Base-by-base conservation (phyloP, 2,888 invertebrate genomes). In the Sphecodes monilicornis region DNA sequence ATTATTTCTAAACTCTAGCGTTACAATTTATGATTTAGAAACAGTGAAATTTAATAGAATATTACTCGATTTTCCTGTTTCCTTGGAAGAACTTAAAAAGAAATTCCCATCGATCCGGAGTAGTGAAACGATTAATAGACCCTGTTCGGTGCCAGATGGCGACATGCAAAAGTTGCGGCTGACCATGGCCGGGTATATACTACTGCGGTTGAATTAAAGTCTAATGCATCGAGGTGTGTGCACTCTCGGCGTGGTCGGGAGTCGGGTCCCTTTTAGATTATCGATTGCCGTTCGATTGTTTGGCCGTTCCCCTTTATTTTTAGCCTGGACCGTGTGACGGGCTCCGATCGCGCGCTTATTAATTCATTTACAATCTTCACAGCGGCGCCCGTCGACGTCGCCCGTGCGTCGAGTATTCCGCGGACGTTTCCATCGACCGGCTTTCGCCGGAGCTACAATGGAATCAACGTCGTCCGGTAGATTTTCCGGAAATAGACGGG, bases 271-370 rank as follows among this genome's bases (percentile, higher is more conserved):
- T 82, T 86, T 85, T 81, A 88, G 80, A 66, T 69, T 92, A 93
- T 93, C 92, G 93, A 93, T 93, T 91, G 87, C 85, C 76, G 89
- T 93, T 93, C 91, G 92, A 93, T 93, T 91, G 89, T 92, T 92
- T 88, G 88, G 86, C 91, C 88, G 87, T 91, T 92, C 89, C 84
- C 84, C 89, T 90, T 91, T 93, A 93, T 93, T 93, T 93, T 93
- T 92, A 92, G 92, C 89, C 80, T 83, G 78, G 74, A 77, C 90
- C 80, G 22, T 50, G 91, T 89, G 90, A 89, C 88, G 88, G 90
- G 50, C 22, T 10, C 66, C 90, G 90, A 81, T 74, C 50, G 50
- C 82, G 72, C 72, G 75, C 57, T 84, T 64, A 32, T 64, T 87
- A 87, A 88, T 86, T 90, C 90, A 90, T 91, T 91, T 91, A 43